Evolutionary conservation across 2,888 invertebrate species (phyloP), one percentile per base, ranked within the genome.

Genomic region (Lathronympha strigana): DNA sequence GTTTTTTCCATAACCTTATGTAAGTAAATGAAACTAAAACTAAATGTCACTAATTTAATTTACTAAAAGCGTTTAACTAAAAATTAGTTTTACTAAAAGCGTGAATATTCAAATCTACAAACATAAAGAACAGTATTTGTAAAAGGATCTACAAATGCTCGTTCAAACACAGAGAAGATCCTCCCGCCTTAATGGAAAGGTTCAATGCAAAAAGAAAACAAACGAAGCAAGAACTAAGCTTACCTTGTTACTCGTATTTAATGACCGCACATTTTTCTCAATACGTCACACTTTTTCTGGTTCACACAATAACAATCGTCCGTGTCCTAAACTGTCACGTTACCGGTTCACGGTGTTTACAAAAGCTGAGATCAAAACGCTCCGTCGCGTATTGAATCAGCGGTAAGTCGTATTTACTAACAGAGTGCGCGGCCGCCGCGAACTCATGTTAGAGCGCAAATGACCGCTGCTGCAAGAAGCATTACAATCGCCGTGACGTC

Each of bases 381-480:
- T 73, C 69, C 76, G 72, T 72, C 76, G 75, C 69, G 75, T 76
- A 76, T 71, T 67, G 61, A 66, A 49, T 67, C 36, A 40, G 47
- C 61, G 55, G 61, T 60, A 36, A 31, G 15, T 51, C 40, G 57
- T 61, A 63, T 36, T 21, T 45, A 38, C 28, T 60, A 64, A 64
- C 68, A 74, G 73, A 69, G 70, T 75, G 76, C 77, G 81, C 86
- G 86, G 76, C 86, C 83, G 83, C 75, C 68, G 74, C 73, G 76
- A 74, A 70, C 82, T 80, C 84, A 87, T 86, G 88, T 81, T 87
- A 84, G 80, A 84, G 75, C 82, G 82, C 80, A 84, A 90, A 85
- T 90, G 88, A 78, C 77, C 73, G 77, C 53, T 68, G 69, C 71
- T 71, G 71, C 62, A 73, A 66, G 85, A 84, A 84, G 86, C 86